These are phyloP conservation scores for Oenanthe oenanthe DNA, from an alignment of 2,113 vertebrate species.

Conservation along the genomic window DNA sequence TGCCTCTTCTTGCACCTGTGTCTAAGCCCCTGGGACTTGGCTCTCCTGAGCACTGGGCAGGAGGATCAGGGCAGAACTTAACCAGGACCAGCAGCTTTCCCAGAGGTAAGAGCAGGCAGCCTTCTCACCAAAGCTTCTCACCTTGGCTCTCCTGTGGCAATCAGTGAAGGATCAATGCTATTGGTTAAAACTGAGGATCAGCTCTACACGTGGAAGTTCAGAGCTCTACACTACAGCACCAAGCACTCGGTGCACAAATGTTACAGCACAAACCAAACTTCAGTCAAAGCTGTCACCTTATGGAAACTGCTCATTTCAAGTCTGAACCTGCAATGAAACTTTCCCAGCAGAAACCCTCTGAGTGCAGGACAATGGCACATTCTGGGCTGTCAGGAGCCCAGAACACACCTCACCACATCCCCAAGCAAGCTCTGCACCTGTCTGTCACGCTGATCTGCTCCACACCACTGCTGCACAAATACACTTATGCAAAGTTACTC, in stretches of 20 bases:
- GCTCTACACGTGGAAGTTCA: accelerated
- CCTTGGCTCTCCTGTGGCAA: background rate
- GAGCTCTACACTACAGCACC: background rate
- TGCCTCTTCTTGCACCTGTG: background rate
- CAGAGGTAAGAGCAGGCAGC: background rate
- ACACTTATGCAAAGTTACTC: background rate
- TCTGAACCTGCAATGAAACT: background rate
- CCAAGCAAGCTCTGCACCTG: background rate
- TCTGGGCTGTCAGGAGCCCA: background rate
- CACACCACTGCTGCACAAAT: background rate
- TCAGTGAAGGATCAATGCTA: background rate
- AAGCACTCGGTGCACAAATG: background rate
- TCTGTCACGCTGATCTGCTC: background rate
- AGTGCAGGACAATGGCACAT: background rate
- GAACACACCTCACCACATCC: background rate
- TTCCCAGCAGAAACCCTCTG: background rate
- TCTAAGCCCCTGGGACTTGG: background rate
- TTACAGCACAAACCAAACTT: background rate
- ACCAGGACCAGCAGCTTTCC: background rate
- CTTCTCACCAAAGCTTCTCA: background rate
- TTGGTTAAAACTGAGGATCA: background rate
- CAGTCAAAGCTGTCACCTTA: background rate
- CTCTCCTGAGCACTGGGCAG: background rate
- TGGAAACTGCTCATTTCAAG: background rate
- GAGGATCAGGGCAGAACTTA: background rate